These are phyloP conservation scores for Exocentrus adspersus DNA, from an alignment of 2,888 invertebrate genomes.

Conservation along the genomic window DNA sequence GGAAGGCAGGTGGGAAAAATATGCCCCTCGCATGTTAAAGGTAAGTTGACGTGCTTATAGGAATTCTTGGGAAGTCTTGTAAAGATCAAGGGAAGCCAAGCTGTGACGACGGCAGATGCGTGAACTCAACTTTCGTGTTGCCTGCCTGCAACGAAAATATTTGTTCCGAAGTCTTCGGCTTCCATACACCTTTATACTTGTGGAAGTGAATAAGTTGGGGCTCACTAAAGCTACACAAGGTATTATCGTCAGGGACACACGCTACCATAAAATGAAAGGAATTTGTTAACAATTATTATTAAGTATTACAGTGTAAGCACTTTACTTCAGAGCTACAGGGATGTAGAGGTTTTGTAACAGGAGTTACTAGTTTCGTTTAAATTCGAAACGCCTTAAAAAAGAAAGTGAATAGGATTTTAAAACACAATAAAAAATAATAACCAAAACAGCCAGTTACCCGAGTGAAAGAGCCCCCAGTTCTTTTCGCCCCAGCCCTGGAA, in stretches of 20 bases:
- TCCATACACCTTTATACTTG: conserved; percentile 14
- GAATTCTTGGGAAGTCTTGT: conserved; percentile 23
- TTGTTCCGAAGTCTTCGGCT: conserved; percentile 14
- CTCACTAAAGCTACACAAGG: conserved; percentile 16
- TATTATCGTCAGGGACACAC: conserved; percentile 9
- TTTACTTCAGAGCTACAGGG: neutral
- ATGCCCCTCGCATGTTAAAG: conserved; percentile 13
- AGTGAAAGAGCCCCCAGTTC: neutral
- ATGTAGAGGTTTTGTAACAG: neutral
- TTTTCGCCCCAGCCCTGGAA: conserved; percentile 8
- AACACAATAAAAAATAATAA: neutral
- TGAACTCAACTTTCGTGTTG: conserved; percentile 21
- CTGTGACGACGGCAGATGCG: conserved; percentile 20
- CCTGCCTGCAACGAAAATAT: conserved; percentile 18
- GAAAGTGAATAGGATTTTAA: neutral
- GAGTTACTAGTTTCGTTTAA: neutral
- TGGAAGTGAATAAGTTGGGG: conserved; percentile 23
- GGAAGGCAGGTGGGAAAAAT: conserved; percentile 10
- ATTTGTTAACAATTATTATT: too few relatives aligned
- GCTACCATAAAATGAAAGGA: conserved; percentile 15
- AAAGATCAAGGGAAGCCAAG: conserved; percentile 23
- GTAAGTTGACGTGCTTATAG: conserved; percentile 23
- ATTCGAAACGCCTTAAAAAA: neutral
- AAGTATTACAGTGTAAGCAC: conserved; percentile 9
- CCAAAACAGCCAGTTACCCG: neutral